Conservation (phyloP, 2,888 invertebrate species). For the Koerneria pararmatus region DNA sequence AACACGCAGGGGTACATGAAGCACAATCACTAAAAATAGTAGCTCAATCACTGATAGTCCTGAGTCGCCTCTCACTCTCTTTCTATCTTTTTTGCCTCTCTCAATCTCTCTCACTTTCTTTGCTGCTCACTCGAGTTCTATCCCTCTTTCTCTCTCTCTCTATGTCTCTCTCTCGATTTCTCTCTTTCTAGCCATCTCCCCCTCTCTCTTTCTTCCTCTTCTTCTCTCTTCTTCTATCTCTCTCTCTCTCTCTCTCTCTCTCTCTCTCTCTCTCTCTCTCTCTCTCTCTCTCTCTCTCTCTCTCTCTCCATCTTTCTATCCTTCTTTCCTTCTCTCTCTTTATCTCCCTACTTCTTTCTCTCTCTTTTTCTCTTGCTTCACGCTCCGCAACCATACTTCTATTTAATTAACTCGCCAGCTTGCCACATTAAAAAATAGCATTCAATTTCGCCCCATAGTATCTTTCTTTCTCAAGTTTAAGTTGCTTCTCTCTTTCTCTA, state of each 20-base stretch:
- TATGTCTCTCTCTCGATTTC: background rate
- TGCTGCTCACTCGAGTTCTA: background rate
- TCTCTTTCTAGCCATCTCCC: background rate
- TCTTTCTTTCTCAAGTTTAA: too few species aligned
- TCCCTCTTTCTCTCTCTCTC: background rate
- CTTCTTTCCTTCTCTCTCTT: slow-evolving; percentile 20
- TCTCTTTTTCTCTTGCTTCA: background rate
- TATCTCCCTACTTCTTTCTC: slow-evolving; percentile 17
- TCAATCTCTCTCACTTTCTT: background rate
- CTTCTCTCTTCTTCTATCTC: background rate
- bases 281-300: background rate
- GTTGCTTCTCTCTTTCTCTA: too few species aligned
- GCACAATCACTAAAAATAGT: too few species aligned
- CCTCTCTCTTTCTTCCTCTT: background rate
- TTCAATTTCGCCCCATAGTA: too few species aligned
- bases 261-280: slow-evolving; percentile 13
- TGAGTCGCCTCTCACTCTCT: too few species aligned
- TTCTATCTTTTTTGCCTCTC: background rate
- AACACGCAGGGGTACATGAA: too few species aligned
- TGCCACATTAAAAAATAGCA: too few species aligned
- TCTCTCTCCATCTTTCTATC: slow-evolving; percentile 12
- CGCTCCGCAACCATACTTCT: too few species aligned
- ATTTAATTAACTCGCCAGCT: too few species aligned
- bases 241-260: background rate
- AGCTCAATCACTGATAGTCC: too few species aligned